A percentile compares a stretch with the other conserved stretches of the same genome.
These are phyloP conservation scores for Drosophila vallismaia DNA, from an alignment of 2,888 invertebrate genomes.

Conservation along the genomic window DNA sequence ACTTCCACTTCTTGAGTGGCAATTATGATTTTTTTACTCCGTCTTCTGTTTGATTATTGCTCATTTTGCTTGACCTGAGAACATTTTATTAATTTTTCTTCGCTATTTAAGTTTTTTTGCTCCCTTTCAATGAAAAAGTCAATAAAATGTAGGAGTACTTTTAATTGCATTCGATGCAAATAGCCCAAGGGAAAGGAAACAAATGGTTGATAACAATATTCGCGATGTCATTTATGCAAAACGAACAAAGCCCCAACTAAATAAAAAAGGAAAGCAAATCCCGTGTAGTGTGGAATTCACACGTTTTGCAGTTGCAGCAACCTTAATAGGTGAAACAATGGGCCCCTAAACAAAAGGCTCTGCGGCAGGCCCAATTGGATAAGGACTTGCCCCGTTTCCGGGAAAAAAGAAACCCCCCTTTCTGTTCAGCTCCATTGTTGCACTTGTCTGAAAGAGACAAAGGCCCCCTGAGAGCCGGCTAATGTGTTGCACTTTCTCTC, in stretches of 20 bases:
- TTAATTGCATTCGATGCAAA: slow-evolving; percentile 54
- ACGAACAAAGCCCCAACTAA: slow-evolving; percentile 6
- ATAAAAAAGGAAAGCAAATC: slow-evolving; percentile 2
- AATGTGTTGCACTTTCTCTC: slow-evolving; percentile 44
- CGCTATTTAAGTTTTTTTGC: slow-evolving; percentile 25
- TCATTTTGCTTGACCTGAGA: slow-evolving; percentile 45
- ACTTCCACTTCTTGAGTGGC: slow-evolving; percentile 20
- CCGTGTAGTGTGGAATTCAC: slow-evolving; percentile 18
- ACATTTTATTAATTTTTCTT: slow-evolving; percentile 33
- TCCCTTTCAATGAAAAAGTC: slow-evolving; percentile 10
- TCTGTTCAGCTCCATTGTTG: slow-evolving; percentile 53
- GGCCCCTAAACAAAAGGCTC: slow-evolving; percentile 36
- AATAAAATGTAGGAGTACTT: slow-evolving; percentile 40
- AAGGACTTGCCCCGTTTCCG: slow-evolving; percentile 14
- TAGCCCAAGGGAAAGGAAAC: slow-evolving; percentile 13
- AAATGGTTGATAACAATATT: slow-evolving; percentile 35
- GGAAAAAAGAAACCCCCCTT: neutral
- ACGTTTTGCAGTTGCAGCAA: slow-evolving; percentile 41
- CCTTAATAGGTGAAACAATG: slow-evolving; percentile 52
- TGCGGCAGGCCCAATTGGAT: slow-evolving; percentile 55
- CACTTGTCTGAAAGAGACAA: slow-evolving; percentile 50
- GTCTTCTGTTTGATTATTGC: slow-evolving; percentile 37
- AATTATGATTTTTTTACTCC: slow-evolving; percentile 36
- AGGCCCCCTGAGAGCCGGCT: slow-evolving; percentile 37
- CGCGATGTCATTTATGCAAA: slow-evolving; percentile 25